Evolutionary conservation across 2,888 invertebrate species (phyloP), one percentile per base, ranked within the genome.

Genomic region (Xanthorhoe spadicearia): DNA sequence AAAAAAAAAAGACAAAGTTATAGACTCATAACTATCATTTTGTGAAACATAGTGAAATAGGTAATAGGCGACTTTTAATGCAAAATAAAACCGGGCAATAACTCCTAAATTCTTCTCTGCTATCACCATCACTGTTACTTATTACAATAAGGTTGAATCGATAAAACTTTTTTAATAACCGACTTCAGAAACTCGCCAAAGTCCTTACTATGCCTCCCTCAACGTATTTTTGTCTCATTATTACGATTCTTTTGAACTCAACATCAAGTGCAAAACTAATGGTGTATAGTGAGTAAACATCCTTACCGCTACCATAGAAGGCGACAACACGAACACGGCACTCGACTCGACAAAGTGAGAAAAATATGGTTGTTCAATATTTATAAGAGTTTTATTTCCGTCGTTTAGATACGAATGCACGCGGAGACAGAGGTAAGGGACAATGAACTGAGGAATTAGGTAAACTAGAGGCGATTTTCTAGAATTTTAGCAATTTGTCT

Each of bases 341-440:
- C 82, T 80, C 80, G 76, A 77, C 74, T 82, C 90, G 89, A 91
- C 92, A 90, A 92, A 92, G 92, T 91, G 90, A 90, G 91, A 91
- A 92, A 92, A 90, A 91, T 92, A 91, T 90, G 84, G 86, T 90
- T 85, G 88, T 89, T 92, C 89, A 92, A 92, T 92, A 92, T 92
- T 92, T 92, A 92, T 91, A 89, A 88, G 86, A 88, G 85, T 91
- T 90, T 90, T 91, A 90, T 91, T 88, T 90, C 86, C 86, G 86
- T 90, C 88, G 89, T 89, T 91, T 90, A 90, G 88, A 83, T 82
- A 83, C 83, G 85, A 82, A 84, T 85, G 84, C 88, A 87, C 85
- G 86, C 83, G 80, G 53, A 60, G 71, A 68, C 83, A 66, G 74
- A 67, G 74, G 79, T 77, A 80, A 82, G 84, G 83, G 85, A 83